Evolutionary conservation across 1,140 invertebrate genomes (phyloP).

Genomic region (Luehdorfia chinensis): DNA sequence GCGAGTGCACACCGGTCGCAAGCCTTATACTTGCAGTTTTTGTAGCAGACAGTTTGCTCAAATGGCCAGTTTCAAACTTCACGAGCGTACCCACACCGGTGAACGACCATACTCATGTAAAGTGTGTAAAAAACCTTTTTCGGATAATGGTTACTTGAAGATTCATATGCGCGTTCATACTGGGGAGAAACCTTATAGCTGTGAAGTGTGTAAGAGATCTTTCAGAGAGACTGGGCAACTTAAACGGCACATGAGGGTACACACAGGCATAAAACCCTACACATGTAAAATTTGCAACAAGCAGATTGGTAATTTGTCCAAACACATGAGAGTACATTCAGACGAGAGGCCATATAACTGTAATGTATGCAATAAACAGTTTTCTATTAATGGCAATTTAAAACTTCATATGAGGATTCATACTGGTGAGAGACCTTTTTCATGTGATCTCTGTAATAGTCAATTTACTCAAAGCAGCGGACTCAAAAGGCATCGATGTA

Average conservation of each 20-base stretch:
- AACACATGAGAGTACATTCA: slow-evolving; percentile 81
- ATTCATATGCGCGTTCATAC: slow-evolving; percentile 72
- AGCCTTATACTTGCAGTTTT: slow-evolving; percentile 85
- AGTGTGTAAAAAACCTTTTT: slow-evolving; percentile 62
- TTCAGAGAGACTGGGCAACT: slow-evolving; percentile 64
- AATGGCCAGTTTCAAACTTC: slow-evolving; percentile 85
- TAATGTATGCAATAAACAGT: slow-evolving; percentile 78
- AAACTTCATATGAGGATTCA: slow-evolving; percentile 77
- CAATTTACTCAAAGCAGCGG: slow-evolving; percentile 52
- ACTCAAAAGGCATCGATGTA: slow-evolving; percentile 47
- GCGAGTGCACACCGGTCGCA: slow-evolving; percentile 79
- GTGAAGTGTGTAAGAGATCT: slow-evolving; percentile 56
- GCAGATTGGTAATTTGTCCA: slow-evolving; percentile 78
- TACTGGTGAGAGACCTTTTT: slow-evolving; percentile 56
- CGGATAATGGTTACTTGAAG: slow-evolving; percentile 64
- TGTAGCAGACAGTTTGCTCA: slow-evolving; percentile 89
- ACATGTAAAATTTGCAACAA: slow-evolving; percentile 63
- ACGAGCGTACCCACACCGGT: slow-evolving; percentile 89
- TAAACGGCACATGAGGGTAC: slow-evolving; percentile 51
- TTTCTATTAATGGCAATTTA: slow-evolving; percentile 77
- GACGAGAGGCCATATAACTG: slow-evolving; percentile 85
- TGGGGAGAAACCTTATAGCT: slow-evolving; percentile 61
- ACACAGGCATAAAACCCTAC: slow-evolving; percentile 57
- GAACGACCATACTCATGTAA: slow-evolving; percentile 88
- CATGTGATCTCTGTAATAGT: slow-evolving; percentile 43